Evolutionary conservation across 1,140 invertebrate genomes (phyloP).

Genomic region (Dendroctonus ponderosae): DNA sequence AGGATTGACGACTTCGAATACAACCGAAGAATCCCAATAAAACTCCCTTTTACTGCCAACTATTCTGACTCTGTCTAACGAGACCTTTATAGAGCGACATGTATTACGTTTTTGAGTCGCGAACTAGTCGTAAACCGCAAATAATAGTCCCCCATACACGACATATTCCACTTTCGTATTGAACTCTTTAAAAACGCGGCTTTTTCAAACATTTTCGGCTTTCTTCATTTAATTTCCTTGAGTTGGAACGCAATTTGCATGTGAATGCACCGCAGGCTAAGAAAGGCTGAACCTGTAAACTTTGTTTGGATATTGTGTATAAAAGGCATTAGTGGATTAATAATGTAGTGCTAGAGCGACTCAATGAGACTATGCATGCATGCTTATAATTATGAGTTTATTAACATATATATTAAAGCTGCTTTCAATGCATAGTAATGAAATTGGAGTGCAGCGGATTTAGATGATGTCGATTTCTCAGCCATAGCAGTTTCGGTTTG

Average conservation of each 20-base stretch:
- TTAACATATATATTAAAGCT: slow-evolving; percentile 33
- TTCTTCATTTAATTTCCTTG: slow-evolving; percentile 4
- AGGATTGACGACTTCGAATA: slow-evolving; percentile 24
- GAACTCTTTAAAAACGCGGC: slow-evolving; percentile 1
- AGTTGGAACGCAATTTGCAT: slow-evolving; percentile 21
- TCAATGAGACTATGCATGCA: slow-evolving; percentile 30
- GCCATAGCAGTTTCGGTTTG: too few relatives aligned
- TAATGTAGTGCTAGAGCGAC: slow-evolving; percentile 23
- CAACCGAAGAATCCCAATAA: slow-evolving; percentile 24
- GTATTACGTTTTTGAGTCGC: slow-evolving; percentile 23
- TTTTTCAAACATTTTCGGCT: background rate
- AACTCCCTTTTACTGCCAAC: slow-evolving; percentile 18
- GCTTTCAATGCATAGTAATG: slow-evolving; percentile 14
- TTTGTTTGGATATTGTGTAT: slow-evolving; percentile 21
- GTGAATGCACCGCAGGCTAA: slow-evolving; percentile 28
- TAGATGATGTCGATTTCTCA: too few relatives aligned
- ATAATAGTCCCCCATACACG: slow-evolving; percentile 13
- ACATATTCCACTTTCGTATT: background rate
- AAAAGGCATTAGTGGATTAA: slow-evolving; percentile 27
- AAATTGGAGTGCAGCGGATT: too few relatives aligned
- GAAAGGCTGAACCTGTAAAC: slow-evolving; percentile 28
- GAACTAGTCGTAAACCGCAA: slow-evolving; percentile 28
- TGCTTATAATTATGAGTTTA: slow-evolving; percentile 28
- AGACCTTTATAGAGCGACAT: slow-evolving; percentile 29
- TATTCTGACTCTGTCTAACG: slow-evolving; percentile 25